These are phyloP conservation scores for Hemicordylus capensis DNA, from an alignment of 2,113 vertebrate genomes.

Conservation along the genomic window DNA sequence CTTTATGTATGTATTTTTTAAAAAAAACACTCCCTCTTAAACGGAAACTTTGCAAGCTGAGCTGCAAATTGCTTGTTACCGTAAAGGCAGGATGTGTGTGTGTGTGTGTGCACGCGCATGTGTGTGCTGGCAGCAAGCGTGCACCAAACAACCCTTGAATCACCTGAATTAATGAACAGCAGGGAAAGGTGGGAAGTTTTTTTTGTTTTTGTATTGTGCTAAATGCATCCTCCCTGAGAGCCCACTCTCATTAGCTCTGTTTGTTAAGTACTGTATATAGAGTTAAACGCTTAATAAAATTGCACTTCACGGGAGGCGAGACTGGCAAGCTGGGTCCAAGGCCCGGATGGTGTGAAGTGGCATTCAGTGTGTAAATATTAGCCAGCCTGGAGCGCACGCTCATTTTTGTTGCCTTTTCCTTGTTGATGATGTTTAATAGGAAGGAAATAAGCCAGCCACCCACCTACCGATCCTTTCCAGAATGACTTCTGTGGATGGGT, in stretches of 20 bases:
- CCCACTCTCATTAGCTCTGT: slow-evolving; percentile 5
- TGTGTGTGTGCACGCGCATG: no score
- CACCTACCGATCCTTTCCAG: background rate
- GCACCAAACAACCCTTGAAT: background rate
- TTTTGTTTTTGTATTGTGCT: background rate
- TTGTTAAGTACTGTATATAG: slow-evolving; percentile 8
- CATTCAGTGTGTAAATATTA: slow-evolving; percentile 5
- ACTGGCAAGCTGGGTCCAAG: background rate
- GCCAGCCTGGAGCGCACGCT: background rate
- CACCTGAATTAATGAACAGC: slow-evolving; percentile 20
- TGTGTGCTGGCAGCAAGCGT: fast-evolving
- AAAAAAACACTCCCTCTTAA: background rate
- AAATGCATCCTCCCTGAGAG: background rate
- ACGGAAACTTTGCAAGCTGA: slow-evolving; percentile 35
- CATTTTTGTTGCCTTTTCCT: background rate
- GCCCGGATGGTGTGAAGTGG: background rate
- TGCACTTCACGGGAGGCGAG: slow-evolving; percentile 11
- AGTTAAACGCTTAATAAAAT: slow-evolving; percentile 27
- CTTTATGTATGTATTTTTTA: background rate
- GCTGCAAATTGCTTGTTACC: slow-evolving; percentile 53
- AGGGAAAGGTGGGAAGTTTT: background rate
- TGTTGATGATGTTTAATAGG: background rate
- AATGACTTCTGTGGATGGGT: background rate
- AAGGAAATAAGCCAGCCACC: background rate
- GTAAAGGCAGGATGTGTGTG: slow-evolving; percentile 26